phyloP scores from a whole-genome alignment of 2,113 vertebrate species.

The Perccottus glenii region DNA sequence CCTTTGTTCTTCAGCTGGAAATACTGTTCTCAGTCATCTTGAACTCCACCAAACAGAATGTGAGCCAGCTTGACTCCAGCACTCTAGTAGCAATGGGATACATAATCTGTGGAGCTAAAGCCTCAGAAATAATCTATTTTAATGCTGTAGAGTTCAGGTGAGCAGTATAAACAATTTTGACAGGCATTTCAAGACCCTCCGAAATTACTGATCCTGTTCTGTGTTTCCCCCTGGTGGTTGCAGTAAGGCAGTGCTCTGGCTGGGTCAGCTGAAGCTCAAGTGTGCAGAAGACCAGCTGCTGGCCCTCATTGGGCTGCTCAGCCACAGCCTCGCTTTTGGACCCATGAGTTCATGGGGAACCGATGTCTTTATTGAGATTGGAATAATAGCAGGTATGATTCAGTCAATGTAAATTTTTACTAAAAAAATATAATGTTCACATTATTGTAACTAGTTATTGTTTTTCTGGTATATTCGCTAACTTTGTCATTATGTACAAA shows the following conservation, averaged over 20 bases:
- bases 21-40: slow-evolving; percentile 67
- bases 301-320: slow-evolving; percentile 69
- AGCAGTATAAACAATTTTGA: slow-evolving; percentile 10
- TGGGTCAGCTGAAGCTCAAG: slow-evolving; percentile 72
- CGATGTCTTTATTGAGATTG: slow-evolving; percentile 82
- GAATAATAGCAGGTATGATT: slow-evolving; percentile 77
- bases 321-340: slow-evolving; percentile 74
- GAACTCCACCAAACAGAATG: slow-evolving; percentile 66
- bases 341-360: slow-evolving; percentile 76
- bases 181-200: neutral
- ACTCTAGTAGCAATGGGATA: slow-evolving; percentile 79
- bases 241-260: slow-evolving; percentile 79
- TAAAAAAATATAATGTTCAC: too few species aligned
- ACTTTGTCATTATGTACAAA: too few species aligned
- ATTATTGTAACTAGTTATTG: too few species aligned
- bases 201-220: neutral
- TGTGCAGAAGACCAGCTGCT: slow-evolving; percentile 80
- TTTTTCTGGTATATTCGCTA: too few species aligned
- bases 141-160: slow-evolving; percentile 82
- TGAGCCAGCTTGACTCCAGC: slow-evolving; percentile 77
- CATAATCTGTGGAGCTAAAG: slow-evolving; percentile 78
- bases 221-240: slow-evolving; percentile 51
- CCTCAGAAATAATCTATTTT: slow-evolving; percentile 67
- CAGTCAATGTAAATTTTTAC: neutral
- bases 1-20: slow-evolving; percentile 61